Percentiles rank a stretch among this genome's conserved stretches.
These are phyloP conservation scores for Julus scandinavius DNA, from an alignment of 2,888 invertebrate species.

Conservation along the genomic window DNA sequence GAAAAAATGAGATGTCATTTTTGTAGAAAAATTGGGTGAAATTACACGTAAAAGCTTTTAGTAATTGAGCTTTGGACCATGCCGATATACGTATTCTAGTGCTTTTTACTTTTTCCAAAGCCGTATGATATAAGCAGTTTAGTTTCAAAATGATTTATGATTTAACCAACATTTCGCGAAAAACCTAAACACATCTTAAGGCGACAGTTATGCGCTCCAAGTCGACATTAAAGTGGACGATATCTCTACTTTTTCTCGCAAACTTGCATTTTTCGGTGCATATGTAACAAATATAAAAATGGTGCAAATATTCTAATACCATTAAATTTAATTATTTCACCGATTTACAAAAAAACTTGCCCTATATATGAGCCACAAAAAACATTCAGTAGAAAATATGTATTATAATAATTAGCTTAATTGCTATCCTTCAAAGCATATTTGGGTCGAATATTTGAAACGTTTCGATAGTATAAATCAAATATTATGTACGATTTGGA, in stretches of 20 bases:
- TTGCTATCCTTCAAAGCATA: too few relatives aligned
- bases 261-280: neutral
- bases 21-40: slow-evolving; percentile 13
- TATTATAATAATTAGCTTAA: too few relatives aligned
- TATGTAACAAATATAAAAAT: too few relatives aligned
- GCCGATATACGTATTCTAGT: neutral
- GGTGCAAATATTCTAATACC: too few relatives aligned
- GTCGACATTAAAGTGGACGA: neutral
- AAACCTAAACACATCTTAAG: neutral
- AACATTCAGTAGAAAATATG: too few relatives aligned
- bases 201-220: neutral
- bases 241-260: neutral
- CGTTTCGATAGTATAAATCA: too few relatives aligned
- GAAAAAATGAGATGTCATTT: neutral
- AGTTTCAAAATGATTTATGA: neutral
- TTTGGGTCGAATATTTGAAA: too few relatives aligned
- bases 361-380: too few relatives aligned
- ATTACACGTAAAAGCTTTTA: slow-evolving; percentile 46
- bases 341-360: too few relatives aligned
- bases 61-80: slow-evolving; percentile 35
- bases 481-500: too few relatives aligned
- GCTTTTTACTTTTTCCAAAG: neutral
- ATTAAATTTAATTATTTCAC: too few relatives aligned
- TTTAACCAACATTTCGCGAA: neutral
- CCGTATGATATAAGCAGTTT: neutral